Evolutionary conservation across 2,797 vertebrate genomes (phyloP).

Genomic region (Sebastiscus albofasciatus): DNA sequence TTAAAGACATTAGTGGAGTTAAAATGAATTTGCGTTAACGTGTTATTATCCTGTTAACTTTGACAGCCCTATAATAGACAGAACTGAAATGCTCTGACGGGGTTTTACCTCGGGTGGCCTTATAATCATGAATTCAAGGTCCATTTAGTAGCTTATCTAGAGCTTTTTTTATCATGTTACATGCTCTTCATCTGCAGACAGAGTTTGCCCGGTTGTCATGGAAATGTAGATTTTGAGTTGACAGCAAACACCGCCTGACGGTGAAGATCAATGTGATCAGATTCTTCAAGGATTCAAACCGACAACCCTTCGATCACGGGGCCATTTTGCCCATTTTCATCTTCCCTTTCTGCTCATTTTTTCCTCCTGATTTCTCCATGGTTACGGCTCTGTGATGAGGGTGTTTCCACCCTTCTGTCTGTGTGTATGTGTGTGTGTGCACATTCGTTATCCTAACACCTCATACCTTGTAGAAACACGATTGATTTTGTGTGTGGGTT

Average conservation of each 20-base stretch:
- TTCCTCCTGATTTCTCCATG: slow-evolving; percentile 60
- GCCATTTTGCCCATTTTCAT: not conserved
- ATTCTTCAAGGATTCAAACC: not conserved
- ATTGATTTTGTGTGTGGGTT: slow-evolving; percentile 46
- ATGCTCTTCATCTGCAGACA: not conserved
- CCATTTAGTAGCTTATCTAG: not conserved
- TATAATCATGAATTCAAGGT: too few species aligned
- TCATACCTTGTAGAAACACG: slow-evolving; percentile 27
- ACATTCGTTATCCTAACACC: slow-evolving; percentile 40
- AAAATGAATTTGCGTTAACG: too few species aligned
- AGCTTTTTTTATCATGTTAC: not conserved
- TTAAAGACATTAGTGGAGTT: too few species aligned
- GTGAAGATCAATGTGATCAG: not conserved
- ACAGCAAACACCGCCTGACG: not conserved
- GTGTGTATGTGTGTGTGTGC: slow-evolving; percentile 2
- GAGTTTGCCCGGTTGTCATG: not conserved
- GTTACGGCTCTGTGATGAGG: slow-evolving; percentile 51
- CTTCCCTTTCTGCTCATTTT: not conserved
- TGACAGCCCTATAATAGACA: too few species aligned
- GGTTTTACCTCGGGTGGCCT: too few species aligned
- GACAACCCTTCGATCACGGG: not conserved
- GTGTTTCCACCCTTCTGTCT: slow-evolving; percentile 36
- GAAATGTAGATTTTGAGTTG: not conserved
- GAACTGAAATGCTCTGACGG: too few species aligned
- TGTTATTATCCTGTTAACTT: too few species aligned